phyloP scores from a whole-genome alignment of 2,797 vertebrate species.

The Trichosurus vulpecula region DNA sequence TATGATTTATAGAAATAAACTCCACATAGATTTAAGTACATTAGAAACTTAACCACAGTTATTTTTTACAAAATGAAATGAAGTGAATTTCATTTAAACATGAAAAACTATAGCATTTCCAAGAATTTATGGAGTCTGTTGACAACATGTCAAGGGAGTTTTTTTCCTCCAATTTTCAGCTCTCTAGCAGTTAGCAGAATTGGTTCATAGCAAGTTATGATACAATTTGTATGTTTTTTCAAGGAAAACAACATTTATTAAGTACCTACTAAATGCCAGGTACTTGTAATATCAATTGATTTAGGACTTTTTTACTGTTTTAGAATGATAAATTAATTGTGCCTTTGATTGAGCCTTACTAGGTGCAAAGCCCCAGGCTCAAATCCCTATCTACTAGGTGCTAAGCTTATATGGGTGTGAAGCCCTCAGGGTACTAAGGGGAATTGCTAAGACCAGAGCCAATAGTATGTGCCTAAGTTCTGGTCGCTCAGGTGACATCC shows the following conservation, averaged over 20 bases:
- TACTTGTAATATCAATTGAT: too few relatives aligned
- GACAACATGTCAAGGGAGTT: not conserved
- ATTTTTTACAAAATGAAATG: not conserved
- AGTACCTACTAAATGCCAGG: not conserved
- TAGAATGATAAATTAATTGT: too few relatives aligned
- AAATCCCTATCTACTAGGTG: too few relatives aligned
- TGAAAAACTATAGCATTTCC: not conserved
- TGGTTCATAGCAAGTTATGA: not conserved
- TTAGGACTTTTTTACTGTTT: too few relatives aligned
- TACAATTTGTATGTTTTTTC: not conserved
- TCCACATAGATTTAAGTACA: not conserved
- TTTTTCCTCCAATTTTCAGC: not conserved
- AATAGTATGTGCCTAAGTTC: too few relatives aligned
- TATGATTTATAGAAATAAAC: not conserved
- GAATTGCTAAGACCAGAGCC: too few relatives aligned
- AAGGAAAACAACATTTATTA: not conserved
- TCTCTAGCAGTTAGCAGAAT: not conserved
- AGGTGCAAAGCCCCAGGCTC: too few relatives aligned
- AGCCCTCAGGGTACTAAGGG: too few relatives aligned
- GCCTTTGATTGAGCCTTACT: too few relatives aligned
- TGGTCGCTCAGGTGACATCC: too few relatives aligned
- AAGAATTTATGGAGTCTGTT: not conserved
- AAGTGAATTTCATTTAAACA: not conserved
- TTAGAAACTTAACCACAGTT: not conserved
- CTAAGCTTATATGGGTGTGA: too few relatives aligned